Evolutionary conservation across 2,797 vertebrate genomes (phyloP), one percentile per base, ranked within the genome.

Genomic region (Chelmon rostratus): DNA sequence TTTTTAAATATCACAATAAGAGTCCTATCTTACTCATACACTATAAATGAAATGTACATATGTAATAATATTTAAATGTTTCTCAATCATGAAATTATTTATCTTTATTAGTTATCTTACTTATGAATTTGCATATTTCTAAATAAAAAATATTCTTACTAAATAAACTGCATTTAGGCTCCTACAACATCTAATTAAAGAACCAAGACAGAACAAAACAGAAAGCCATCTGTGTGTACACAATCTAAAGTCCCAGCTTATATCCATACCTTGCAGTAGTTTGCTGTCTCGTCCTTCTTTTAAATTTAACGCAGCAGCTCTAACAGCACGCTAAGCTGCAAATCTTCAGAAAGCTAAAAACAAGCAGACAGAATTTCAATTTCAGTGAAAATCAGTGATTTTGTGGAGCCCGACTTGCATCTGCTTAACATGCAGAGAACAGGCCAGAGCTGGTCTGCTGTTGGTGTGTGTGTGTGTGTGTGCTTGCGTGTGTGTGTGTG

Each of bases 401-500:
- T 66, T 18, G 46, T 50, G 18, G 69, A 73, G 5, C 61, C 38
- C 9, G 40, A 23, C 58, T 71, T 61, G 38, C 56, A 59, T 35
- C 19, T 80, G 68, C 13, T 89, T 79, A 84, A 68, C 70, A 88
- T 84, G 82, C 86, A 78, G 73, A 40, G 70, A 59, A 67, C 31
- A 63, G 68, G 37, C 53, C n/a, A 35, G 19, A 23, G 57, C 62
- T 13, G 28, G 19, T 71, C n/a, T 74, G 65, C 46, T 47, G 42
- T 16, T 9, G 33, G 33, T 46, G 21, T 25, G 9, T 42, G 33
- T 54, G 25, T 54, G 15, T 33, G 16, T 56, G 52, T 28, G 46
- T 59, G 21, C n/a, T 18, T n/a, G 28, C 50, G 25, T 59, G 46
- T 49, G 13, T 52, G 2, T 56, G 52, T 28, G 46, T 59, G 21